A percentile compares a stretch with the other conserved stretches of the same genome.
These are phyloP conservation scores for Coelogynopora nodosa DNA, from an alignment of 2,888 invertebrate species.

Conservation along the genomic window DNA sequence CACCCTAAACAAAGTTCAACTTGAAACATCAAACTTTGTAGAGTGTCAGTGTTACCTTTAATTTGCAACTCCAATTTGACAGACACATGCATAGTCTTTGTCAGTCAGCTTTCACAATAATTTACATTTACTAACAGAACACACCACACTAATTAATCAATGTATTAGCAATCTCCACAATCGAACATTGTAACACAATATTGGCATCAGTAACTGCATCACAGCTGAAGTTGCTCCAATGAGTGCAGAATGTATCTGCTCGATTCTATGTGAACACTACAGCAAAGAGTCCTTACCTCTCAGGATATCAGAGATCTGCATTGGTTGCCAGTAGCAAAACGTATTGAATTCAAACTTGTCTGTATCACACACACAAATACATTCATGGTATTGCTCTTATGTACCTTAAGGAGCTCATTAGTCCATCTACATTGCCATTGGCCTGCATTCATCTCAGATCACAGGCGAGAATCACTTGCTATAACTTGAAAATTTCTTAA, in stretches of 20 bases:
- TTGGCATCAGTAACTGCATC: background rate
- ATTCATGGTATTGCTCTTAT: background rate
- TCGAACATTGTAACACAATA: background rate
- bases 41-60: background rate
- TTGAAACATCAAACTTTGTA: background rate
- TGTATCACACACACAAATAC: background rate
- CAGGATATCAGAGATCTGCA: background rate
- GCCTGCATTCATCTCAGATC: too few relatives aligned
- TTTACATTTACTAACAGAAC: background rate
- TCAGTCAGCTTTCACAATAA: background rate
- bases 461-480: too few relatives aligned
- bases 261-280: background rate
- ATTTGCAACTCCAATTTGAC: background rate
- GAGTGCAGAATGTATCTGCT: background rate
- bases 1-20: background rate
- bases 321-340: background rate
- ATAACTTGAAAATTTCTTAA: too few relatives aligned
- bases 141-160: background rate
- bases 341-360: background rate
- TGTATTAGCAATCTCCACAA: background rate
- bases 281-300: background rate
- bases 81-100: background rate
- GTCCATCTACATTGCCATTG: background rate
- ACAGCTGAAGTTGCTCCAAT: background rate
- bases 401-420: background rate